Conservation (phyloP, 2,888 invertebrate genomes). For the Luffia ferchaultella region DNA sequence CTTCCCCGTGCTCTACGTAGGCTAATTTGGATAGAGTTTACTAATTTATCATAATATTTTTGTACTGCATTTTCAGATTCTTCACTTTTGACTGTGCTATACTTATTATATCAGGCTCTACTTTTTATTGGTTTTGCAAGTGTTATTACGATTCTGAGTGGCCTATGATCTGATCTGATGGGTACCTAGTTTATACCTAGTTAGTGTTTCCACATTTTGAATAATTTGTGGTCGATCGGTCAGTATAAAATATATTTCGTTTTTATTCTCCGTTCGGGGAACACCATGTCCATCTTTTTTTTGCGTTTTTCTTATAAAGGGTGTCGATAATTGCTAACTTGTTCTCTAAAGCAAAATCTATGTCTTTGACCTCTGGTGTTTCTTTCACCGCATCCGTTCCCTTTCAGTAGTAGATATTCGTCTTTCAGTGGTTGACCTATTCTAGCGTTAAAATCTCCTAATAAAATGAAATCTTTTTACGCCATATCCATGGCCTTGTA, state of each 20-base stretch:
- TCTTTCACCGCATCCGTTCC: slow-evolving; percentile 13
- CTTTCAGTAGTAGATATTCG: slow-evolving; percentile 8
- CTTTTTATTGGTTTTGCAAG: not conserved
- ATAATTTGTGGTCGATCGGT: not conserved
- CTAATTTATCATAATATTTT: no score
- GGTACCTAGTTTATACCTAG: no score
- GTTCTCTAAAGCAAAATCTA: not conserved
- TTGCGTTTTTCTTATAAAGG: not conserved
- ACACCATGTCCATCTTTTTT: not conserved
- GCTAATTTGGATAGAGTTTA: no score
- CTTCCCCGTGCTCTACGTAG: no score
- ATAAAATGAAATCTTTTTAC: slow-evolving; percentile 6
- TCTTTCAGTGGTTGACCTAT: slow-evolving; percentile 9
- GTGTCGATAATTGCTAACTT: not conserved
- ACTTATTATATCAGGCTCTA: not conserved
- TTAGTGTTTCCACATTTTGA: no score
- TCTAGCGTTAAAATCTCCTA: slow-evolving; percentile 14
- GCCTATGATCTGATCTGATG: not conserved
- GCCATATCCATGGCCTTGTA: slow-evolving; percentile 8
- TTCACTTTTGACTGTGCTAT: not conserved
- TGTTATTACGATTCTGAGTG: not conserved
- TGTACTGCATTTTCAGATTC: no score
- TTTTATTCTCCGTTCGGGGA: not conserved
- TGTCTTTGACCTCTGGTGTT: slow-evolving; percentile 4
- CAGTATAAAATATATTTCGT: not conserved